These are phyloP conservation scores for Hyposmocoma kahamanoa DNA, from an alignment of 1,140 invertebrate genomes.

Conservation along the genomic window DNA sequence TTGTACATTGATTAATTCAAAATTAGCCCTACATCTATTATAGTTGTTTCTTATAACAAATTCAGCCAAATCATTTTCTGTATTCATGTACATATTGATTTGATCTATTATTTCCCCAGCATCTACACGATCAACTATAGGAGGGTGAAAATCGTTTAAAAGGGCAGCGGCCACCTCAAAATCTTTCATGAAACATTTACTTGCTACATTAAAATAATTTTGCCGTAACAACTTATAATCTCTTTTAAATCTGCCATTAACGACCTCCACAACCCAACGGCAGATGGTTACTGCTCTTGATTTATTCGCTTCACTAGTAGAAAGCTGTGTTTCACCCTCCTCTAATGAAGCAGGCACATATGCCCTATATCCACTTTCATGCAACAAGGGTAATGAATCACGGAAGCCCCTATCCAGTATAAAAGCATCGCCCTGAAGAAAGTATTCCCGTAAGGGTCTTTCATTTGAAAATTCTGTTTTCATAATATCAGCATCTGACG, in stretches of 20 bases:
- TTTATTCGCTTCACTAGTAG: slow-evolving; percentile 10
- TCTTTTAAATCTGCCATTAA: slow-evolving; percentile 3
- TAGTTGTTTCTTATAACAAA: slow-evolving; percentile 11
- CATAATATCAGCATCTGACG: not conserved
- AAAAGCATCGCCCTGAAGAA: not conserved
- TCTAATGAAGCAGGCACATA: slow-evolving; percentile 20
- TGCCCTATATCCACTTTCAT: slow-evolving; percentile 19
- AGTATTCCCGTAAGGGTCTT: not conserved
- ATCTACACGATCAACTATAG: slow-evolving; percentile 13
- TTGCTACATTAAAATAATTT: slow-evolving; percentile 17
- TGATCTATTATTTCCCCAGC: slow-evolving; percentile 6
- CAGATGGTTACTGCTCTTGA: slow-evolving; percentile 11
- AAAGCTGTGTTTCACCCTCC: slow-evolving; percentile 20
- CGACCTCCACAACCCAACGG: slow-evolving; percentile 13
- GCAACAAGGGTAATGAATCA: slow-evolving; percentile 11
- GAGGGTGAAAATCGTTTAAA: slow-evolving; percentile 8
- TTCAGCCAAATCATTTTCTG: slow-evolving; percentile 16
- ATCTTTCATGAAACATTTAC: slow-evolving; percentile 20
- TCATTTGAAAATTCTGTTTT: not conserved
- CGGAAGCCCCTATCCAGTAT: slow-evolving; percentile 12
- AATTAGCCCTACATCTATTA: slow-evolving; percentile 9
- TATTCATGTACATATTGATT: slow-evolving; percentile 12
- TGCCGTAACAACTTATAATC: slow-evolving; percentile 9
- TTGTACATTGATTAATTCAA: slow-evolving; percentile 6
- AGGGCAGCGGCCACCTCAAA: slow-evolving; percentile 12